Evolutionary conservation across 2,888 invertebrate species (phyloP).

Genomic region (Macaria liturata): DNA sequence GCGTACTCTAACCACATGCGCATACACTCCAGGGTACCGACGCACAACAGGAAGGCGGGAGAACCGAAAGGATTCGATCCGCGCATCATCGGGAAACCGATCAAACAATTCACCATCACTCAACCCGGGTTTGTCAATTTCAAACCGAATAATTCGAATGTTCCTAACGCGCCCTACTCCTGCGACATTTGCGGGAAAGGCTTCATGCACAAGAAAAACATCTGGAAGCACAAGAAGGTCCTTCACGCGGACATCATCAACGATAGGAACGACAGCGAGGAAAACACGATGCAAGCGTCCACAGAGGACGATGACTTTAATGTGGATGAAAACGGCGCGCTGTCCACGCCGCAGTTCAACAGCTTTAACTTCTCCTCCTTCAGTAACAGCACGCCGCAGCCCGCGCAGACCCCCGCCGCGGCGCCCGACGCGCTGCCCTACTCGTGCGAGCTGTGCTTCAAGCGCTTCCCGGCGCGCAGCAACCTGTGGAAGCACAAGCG

Average conservation of each 20-base stretch:
- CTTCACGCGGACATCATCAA: conserved; percentile 73
- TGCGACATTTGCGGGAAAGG: conserved; percentile 87
- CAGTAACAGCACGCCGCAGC: conserved; percentile 45
- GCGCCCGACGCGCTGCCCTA: conserved; percentile 57
- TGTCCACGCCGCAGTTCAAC: conserved; percentile 78
- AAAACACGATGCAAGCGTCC: conserved; percentile 78
- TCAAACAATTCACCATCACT: conserved; percentile 63
- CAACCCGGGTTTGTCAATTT: conserved; percentile 64
- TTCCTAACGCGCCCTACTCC: conserved; percentile 79
- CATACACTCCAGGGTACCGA: conserved; percentile 79
- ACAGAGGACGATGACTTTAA: conserved; percentile 78
- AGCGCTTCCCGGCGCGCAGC: conserved; percentile 72
- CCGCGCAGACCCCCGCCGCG: conserved; percentile 28
- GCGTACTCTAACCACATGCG: conserved; percentile 82
- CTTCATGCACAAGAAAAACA: conserved; percentile 81
- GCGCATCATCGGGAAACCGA: conserved; percentile 73
- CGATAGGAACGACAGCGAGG: conserved; percentile 76
- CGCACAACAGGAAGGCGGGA: conserved; percentile 72
- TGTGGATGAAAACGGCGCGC: conserved; percentile 70
- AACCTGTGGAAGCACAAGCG: conserved; percentile 80
- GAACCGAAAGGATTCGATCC: conserved; percentile 67
- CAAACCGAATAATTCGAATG: conserved; percentile 63
- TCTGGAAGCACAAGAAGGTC: conserved; percentile 82
- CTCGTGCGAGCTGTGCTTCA: conserved; percentile 74
- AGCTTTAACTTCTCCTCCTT: conserved; percentile 74